Base-by-base conservation (phyloP, 2,797 vertebrate genomes). In the Phoeniculus purpureus region DNA sequence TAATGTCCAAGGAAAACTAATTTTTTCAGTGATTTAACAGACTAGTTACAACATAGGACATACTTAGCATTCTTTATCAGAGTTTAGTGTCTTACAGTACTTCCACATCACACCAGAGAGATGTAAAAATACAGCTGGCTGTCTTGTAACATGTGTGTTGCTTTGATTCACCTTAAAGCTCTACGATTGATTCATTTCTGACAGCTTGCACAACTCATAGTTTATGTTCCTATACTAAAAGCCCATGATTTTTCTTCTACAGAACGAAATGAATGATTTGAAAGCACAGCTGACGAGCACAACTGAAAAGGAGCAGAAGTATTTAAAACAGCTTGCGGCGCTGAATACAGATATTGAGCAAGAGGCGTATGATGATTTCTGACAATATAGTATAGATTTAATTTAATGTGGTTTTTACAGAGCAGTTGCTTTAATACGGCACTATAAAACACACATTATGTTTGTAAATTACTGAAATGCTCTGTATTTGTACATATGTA, bases 231-330 rank as follows among this genome's bases (percentile, higher is more conserved):
- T 47, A 3, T 21, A 52, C 70, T 80, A 43, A 81, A 50, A 72
- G 47, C 14, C 20, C 20, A 75, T 76, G 45, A 17, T 87, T 95
- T 78, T 94, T 94, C 43, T 96, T 94, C 56, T 59, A 43, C 93
- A 99, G 99, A 95, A 93, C 56, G 97, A 98, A 97, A 81, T 98
- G 62, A 85, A 95, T 81, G 94, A 97, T 87, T 96, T 98, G 85
- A 96, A 98, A 95, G 95, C 61, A 76, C 95, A 97, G 14, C 96
- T 99, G 94, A 95, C 92, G 68, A 89, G 64, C 87, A 95, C 97
- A 97, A 87, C 76, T 43, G 97, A 97, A 94, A 98, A 98, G 95
- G 98, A 98, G 80, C 88, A 96, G 71, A 96, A 97, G 85, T 96
- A 86, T 85, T 96, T 94, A 29, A 87, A 95, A 62, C 95, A 98